Base-by-base conservation (phyloP, 2,113 vertebrate species). In the Gasterosteus aculeatus region DNA sequence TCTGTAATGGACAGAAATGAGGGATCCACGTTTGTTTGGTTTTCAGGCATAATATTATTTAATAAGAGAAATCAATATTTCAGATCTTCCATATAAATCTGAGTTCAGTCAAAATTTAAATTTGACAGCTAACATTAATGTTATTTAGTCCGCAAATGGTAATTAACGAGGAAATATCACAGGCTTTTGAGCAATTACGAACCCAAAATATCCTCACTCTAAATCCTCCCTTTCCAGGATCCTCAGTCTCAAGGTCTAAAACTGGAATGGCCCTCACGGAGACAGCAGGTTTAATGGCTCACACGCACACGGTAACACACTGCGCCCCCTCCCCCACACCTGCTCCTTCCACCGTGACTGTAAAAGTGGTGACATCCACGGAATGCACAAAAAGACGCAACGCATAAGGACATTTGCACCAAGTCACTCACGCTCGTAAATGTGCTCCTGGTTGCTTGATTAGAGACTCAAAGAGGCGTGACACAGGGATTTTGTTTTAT, bases 391-490 rank as follows among this genome's bases (percentile, higher is more conserved):
- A 42, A 66, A 63, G 39, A 67, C 67, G 26, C 47, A 54, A 77
- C n/a, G 54, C 65, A 53, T 22, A 38, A 0, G 11, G 57, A 62
- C 77, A 67, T 75, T 76, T 84, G 69, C 75, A 66, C 54, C 53
- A 19, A 57, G 59, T 69, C 81, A 10, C 49, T 73, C 76, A 41
- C 51, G 29, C 65, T 82, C 59, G 60, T 66, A 59, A 81, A 83
- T 84, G 77, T 74, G 62, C 60, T 78, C 82, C 84, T 68, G 72
- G 73, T 66, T 81, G 87, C 72, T 89, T 85, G 80, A 87, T 90
- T 87, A 86, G 73, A 76, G 64, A 70, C 44, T 65, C 77, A 33
- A 46, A 66, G 80, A 80, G 67, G 49, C 65, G 41, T 75, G 81
- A 81, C 54, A 18, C 66, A 8, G 41, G 61, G n/a, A 7, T 61